Evolutionary conservation across 2,797 vertebrate genomes (phyloP).

Genomic region (Tragelaphus eurycerus): DNA sequence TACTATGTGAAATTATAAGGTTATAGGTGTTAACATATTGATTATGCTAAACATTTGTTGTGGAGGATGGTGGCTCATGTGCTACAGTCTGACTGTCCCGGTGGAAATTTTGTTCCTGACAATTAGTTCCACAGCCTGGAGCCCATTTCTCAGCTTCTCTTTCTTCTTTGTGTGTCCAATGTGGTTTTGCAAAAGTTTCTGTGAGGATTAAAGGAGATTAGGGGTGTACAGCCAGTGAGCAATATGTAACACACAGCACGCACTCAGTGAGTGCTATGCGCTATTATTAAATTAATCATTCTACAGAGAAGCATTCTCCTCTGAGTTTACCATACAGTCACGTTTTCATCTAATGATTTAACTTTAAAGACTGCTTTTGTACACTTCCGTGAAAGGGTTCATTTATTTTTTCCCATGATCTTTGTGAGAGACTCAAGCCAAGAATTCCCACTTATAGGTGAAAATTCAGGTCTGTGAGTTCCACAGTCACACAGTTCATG

Average conservation of each 20-base stretch:
- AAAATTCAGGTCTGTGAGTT: not conserved
- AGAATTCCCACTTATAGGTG: not conserved
- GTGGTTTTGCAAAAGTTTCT: not conserved
- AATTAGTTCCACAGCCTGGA: not conserved
- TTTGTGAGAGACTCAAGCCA: not conserved
- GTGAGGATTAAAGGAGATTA: not conserved
- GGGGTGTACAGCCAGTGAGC: not conserved
- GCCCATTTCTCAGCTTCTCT: not conserved
- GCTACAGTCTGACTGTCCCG: not conserved
- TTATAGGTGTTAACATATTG: not conserved
- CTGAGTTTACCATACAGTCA: not conserved
- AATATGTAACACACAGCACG: too few species aligned
- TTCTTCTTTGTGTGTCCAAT: not conserved
- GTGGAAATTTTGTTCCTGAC: not conserved
- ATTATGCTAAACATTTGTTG: not conserved
- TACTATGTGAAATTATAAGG: not conserved
- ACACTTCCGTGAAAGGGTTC: not conserved
- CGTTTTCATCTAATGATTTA: not conserved
- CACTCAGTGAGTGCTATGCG: not conserved
- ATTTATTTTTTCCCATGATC: not conserved
- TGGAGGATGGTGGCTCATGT: too few species aligned
- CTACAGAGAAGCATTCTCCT: not conserved
- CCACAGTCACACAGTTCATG: fast-evolving
- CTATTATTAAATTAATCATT: not conserved
- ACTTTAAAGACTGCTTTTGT: not conserved